phyloP scores from a whole-genome alignment of 2,797 vertebrate species.

The Trematomus bernacchii region DNA sequence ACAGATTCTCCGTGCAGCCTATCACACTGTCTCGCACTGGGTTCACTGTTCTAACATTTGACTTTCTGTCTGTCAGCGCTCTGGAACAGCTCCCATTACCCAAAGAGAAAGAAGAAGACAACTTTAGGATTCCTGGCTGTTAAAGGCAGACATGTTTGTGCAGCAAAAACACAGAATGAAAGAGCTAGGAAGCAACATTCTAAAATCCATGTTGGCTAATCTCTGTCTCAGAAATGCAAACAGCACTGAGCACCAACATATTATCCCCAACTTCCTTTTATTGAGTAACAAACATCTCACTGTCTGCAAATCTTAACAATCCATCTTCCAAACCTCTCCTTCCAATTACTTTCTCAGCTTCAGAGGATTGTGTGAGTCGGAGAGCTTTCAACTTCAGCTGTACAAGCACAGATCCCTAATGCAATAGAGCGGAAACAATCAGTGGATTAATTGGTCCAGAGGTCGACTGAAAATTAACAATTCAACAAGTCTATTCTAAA shows the following conservation, averaged over 20 bases:
- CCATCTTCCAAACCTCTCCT: background rate
- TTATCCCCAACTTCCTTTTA: constrained; percentile 24
- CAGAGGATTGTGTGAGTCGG: constrained; percentile 4
- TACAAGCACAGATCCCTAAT: background rate
- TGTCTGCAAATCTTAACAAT: background rate
- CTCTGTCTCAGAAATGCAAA: constrained; percentile 37
- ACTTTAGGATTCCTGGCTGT: background rate
- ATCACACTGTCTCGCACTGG: constrained; percentile 62
- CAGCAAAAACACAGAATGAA: background rate
- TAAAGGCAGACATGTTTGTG: background rate
- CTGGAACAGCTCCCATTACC: constrained; percentile 10
- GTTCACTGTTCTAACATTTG: constrained; percentile 55
- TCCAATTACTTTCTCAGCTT: background rate
- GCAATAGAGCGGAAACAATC: background rate
- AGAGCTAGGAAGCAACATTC: background rate
- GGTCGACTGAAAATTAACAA: background rate
- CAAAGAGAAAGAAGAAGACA: background rate
- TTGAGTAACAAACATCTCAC: background rate
- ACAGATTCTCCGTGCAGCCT: constrained; percentile 76
- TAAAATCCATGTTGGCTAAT: constrained; percentile 34
- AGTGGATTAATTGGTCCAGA: background rate
- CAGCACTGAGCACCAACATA: constrained; percentile 8
- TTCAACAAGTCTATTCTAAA: background rate
- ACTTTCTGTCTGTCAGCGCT: constrained; percentile 57
- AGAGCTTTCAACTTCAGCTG: constrained; percentile 6